These are phyloP conservation scores for Perca flavescens DNA, from an alignment of 2,113 vertebrate genomes.

Conservation along the genomic window DNA sequence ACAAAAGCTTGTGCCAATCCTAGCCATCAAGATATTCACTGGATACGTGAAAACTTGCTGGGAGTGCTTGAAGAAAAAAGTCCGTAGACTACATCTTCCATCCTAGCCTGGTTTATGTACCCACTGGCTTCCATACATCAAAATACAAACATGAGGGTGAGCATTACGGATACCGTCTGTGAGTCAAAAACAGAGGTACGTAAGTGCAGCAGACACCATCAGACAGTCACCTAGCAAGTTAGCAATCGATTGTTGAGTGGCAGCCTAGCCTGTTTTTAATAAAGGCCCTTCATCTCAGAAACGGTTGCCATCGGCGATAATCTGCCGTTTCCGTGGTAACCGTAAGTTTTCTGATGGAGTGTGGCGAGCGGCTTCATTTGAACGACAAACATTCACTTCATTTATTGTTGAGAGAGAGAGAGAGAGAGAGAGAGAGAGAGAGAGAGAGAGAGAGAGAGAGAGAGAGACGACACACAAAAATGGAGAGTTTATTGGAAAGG, in stretches of 20 bases:
- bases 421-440: constrained; percentile 32
- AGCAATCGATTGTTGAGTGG: constrained; percentile 17
- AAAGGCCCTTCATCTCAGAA: constrained; percentile 56
- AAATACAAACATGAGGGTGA: background rate
- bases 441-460: constrained; percentile 40
- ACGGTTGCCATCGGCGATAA: constrained; percentile 49
- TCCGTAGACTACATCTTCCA: background rate
- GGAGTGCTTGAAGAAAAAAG: background rate
- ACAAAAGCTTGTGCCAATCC: background rate
- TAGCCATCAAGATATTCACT: background rate
- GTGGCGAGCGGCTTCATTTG: constrained; percentile 59
- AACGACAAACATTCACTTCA: constrained; percentile 71
- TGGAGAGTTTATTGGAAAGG: constrained; percentile 77
- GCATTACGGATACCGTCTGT: background rate
- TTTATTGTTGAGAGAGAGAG: constrained; percentile 63
- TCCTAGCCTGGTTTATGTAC: background rate
- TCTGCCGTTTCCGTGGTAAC: constrained; percentile 64
- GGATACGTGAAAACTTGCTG: background rate
- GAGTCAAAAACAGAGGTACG: background rate
- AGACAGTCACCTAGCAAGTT: constrained; percentile 20
- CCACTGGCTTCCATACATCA: background rate
- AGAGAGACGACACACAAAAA: constrained; percentile 56
- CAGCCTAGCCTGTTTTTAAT: constrained; percentile 69
- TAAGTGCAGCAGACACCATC: background rate
- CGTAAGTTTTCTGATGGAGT: constrained; percentile 44